Evolutionary conservation across 2,888 invertebrate genomes (phyloP), one percentile per base, ranked within the genome.

Genomic region (Zaprionus obscuricornis): DNA sequence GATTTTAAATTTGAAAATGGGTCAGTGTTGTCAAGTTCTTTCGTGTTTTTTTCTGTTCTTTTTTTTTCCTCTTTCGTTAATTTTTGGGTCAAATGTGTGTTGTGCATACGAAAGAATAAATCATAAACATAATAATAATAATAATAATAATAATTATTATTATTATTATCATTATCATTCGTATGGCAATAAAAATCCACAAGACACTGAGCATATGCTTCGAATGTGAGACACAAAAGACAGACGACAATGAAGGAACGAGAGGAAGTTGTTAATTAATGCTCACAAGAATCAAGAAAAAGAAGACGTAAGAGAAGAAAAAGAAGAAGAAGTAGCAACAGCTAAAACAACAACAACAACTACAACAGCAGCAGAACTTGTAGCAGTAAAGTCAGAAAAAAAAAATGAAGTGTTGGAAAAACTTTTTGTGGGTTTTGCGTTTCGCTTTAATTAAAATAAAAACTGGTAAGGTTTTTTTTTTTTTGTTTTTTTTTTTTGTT

Each of bases 231-330:
- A 36, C 43, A 13, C 26, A 43, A 26, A 34, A 16, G 10, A 42
- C 26, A 31, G 34, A 34, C 26, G 29, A 49, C 5, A n/a, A n/a
- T 3, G 3, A 6, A 29, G 3, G 29, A 4, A 4, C 5, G 10
- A 47, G 56, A 85, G 78, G 78, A 79, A 82, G 78, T 79, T 56
- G 78, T 72, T 79, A 85, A 85, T 85, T 79, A 79, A 85, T 69
- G 63, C 70, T 40, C 43, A 16, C 36, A 54, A 64, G 76, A 42
- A 59, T 18, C 17, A 29, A 39, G 46, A 49, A 55, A 26, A 16
- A 43, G 22, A 63, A 54, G 18, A 3, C 22, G 36, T 17, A 58
- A 55, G 10, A 34, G 47, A 66, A n/a, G n/a, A n/a, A n/a, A n/a
- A n/a, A n/a, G n/a, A n/a, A n/a, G n/a, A n/a, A n/a, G n/a, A n/a